These are phyloP conservation scores for Alfaro cultratus DNA, from an alignment of 2,797 vertebrate genomes.

Conservation along the genomic window DNA sequence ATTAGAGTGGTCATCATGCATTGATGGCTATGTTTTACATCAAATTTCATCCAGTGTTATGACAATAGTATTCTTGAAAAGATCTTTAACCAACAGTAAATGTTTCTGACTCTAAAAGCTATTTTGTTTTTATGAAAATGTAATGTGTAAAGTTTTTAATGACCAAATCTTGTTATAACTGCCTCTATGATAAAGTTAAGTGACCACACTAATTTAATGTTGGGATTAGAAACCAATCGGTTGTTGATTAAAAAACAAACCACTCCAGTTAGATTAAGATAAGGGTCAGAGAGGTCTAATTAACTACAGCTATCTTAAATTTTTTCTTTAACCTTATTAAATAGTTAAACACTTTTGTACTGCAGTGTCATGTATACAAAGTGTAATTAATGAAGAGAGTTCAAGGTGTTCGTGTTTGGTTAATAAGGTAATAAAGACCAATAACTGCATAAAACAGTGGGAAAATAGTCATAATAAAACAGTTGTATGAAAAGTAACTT, in stretches of 20 bases:
- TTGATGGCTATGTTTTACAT: background rate
- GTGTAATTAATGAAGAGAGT: background rate
- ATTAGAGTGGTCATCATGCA: background rate
- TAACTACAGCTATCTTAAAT: background rate
- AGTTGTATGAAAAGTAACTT: background rate
- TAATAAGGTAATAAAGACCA: background rate
- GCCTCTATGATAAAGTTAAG: background rate
- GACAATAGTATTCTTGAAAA: background rate
- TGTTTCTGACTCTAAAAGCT: background rate
- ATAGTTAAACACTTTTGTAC: background rate
- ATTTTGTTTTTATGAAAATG: background rate
- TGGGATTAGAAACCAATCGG: background rate
- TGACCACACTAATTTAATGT: background rate
- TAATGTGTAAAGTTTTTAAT: background rate
- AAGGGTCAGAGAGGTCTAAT: background rate
- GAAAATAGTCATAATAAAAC: background rate
- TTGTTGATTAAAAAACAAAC: background rate
- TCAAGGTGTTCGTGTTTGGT: background rate
- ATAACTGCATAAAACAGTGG: background rate
- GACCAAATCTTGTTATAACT: background rate
- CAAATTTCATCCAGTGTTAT: background rate
- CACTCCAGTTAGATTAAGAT: background rate
- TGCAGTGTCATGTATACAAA: background rate
- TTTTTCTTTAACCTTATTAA: background rate
- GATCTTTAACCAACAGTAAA: background rate